Conservation (phyloP, 2,113 vertebrate species). For the Condylura cristata region DNA sequence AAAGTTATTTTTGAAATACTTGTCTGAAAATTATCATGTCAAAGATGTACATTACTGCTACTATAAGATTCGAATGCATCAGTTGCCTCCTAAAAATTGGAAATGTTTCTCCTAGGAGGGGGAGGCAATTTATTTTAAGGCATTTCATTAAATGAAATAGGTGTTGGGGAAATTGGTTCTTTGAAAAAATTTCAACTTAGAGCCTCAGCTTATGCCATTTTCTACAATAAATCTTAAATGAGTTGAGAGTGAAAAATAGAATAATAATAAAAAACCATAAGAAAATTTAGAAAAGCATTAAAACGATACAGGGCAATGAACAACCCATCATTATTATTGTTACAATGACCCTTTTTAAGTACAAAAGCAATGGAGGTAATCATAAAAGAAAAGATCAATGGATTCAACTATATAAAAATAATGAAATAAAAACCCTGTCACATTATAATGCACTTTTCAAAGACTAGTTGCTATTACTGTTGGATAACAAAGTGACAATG, state of each 20-base stretch:
- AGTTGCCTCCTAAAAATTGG: conserved; percentile 15
- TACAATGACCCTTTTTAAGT: background rate
- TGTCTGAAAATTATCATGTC: conserved; percentile 33
- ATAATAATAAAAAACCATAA: background rate
- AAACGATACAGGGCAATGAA: background rate
- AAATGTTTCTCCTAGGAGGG: conserved; percentile 20
- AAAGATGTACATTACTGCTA: background rate
- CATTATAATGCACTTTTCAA: background rate
- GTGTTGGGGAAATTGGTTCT: conserved; percentile 53
- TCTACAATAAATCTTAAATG: conserved; percentile 51
- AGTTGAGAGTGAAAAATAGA: conserved; percentile 43
- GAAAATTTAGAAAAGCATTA: conserved; percentile 55
- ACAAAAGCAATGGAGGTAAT: background rate
- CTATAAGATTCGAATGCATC: conserved; percentile 8
- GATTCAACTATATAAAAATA: conserved; percentile 14
- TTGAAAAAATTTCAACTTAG: conserved; percentile 31
- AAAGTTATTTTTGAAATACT: conserved; percentile 48
- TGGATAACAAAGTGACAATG: background rate
- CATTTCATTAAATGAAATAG: conserved; percentile 70
- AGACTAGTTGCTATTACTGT: background rate
- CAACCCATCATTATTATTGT: background rate
- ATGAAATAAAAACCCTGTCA: background rate
- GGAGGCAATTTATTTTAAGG: conserved; percentile 54
- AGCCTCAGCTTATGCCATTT: background rate
- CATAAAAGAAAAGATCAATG: conserved; percentile 16